Percentiles rank a stretch among this genome's conserved stretches.
These are phyloP conservation scores for Matsumurasca onukii DNA, from an alignment of 1,140 invertebrate genomes.

Conservation along the genomic window DNA sequence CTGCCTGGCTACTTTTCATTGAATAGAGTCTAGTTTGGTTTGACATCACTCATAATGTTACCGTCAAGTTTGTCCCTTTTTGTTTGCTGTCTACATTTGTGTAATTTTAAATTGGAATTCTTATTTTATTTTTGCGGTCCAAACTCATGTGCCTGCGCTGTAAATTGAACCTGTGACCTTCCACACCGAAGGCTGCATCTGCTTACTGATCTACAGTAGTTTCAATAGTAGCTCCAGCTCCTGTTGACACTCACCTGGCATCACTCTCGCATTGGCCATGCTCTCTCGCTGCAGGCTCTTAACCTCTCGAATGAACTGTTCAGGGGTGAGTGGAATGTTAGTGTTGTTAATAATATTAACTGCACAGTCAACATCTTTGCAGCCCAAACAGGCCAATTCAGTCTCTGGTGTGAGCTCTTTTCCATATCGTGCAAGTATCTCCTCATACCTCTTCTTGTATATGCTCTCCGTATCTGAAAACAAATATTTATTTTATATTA, in stretches of 20 bases:
- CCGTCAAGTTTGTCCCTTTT: no score
- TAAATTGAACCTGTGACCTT: no score
- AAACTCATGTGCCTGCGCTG: no score
- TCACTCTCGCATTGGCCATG: conserved; percentile 55
- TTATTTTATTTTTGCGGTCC: no score
- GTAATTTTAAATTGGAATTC: no score
- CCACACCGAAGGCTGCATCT: no score
- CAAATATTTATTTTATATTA: not conserved
- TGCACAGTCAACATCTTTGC: conserved; percentile 67
- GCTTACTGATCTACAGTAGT: no score
- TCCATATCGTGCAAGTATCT: conserved; percentile 63
- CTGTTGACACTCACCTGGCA: conserved; percentile 64
- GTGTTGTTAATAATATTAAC: conserved; percentile 71
- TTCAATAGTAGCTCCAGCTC: no score
- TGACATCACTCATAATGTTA: no score
- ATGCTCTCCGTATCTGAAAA: conserved; percentile 62
- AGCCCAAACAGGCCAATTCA: conserved; percentile 70
- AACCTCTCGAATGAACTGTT: conserved; percentile 65
- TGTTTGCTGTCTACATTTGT: no score
- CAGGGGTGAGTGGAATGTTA: conserved; percentile 66
- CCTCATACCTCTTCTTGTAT: conserved; percentile 61
- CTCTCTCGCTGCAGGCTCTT: conserved; percentile 60
- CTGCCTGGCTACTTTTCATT: no score
- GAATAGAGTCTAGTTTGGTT: no score
- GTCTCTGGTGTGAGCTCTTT: conserved; percentile 73